Conservation (phyloP, 2,113 vertebrate species). For the Naja naja region DNA sequence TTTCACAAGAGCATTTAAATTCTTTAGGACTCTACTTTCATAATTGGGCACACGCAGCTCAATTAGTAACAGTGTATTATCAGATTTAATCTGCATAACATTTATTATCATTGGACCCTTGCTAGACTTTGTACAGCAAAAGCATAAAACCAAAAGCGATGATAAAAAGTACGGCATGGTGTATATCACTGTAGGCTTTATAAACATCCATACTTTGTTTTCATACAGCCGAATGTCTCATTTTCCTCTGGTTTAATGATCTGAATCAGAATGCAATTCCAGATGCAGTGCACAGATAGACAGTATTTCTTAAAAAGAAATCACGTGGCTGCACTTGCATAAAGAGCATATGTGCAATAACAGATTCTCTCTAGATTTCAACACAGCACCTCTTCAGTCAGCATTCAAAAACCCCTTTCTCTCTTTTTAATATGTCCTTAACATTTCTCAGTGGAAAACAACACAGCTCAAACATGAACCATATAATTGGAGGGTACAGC, state of each 20-base stretch:
- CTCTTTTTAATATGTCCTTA: neutral
- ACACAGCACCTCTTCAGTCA: conserved; percentile 5
- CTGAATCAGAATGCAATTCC: conserved; percentile 20
- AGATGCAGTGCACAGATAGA: neutral
- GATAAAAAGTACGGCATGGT: conserved; percentile 3
- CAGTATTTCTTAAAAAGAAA: conserved; percentile 6
- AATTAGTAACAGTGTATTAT: conserved; percentile 58
- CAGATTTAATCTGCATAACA: conserved; percentile 56
- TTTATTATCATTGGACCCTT: conserved; percentile 56
- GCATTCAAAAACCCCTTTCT: neutral
- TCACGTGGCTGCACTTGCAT: conserved; percentile 4
- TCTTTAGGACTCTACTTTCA: conserved; percentile 43
- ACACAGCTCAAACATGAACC: conserved; percentile 10
- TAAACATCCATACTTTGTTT: conserved; percentile 5
- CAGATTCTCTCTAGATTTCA: conserved; percentile 11
- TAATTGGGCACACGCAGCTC: conserved; percentile 50
- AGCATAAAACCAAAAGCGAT: conserved; percentile 34
- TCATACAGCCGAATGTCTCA: conserved; percentile 22
- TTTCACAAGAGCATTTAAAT: conserved; percentile 44
- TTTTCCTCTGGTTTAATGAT: conserved; percentile 22
- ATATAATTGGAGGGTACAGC: conserved; percentile 16
- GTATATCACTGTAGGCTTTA: neutral
- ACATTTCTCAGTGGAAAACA: conserved; percentile 22
- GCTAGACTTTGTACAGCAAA: conserved; percentile 36
- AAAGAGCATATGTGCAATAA: conserved; percentile 10